These are phyloP conservation scores for Engystomops pustulosus DNA, from an alignment of 2,113 vertebrate genomes.

Conservation along the genomic window DNA sequence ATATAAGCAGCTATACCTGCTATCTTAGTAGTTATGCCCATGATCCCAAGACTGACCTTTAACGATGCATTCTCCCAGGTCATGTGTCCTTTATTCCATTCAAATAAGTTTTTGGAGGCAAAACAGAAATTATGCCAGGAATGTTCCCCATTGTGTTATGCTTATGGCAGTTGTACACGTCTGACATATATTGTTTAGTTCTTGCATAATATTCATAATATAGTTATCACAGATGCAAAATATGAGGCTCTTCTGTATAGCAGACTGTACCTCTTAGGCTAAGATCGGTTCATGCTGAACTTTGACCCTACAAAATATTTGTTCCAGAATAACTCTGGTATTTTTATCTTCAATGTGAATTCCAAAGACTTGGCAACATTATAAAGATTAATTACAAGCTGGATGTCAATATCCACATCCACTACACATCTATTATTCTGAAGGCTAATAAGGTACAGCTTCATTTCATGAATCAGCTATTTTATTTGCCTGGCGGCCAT, in stretches of 20 bases:
- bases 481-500: too few relatives aligned
- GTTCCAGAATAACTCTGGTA: slow-evolving; percentile 44
- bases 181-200: background rate
- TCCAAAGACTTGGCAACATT: slow-evolving; percentile 39
- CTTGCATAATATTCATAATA: background rate
- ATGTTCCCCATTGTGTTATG: background rate
- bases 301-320: slow-evolving; percentile 44
- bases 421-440: background rate
- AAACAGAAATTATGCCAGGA: background rate
- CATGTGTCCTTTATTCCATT: background rate
- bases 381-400: slow-evolving; percentile 45
- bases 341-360: slow-evolving; percentile 51
- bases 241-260: background rate
- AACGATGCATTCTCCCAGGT: background rate
- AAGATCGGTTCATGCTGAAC: slow-evolving; percentile 21
- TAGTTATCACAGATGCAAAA: background rate
- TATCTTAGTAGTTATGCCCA: too few relatives aligned
- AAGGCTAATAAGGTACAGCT: too few relatives aligned
- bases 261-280: background rate
- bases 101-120: background rate
- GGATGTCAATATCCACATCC: background rate
- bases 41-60: background rate
- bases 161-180: background rate
- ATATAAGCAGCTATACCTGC: too few relatives aligned
- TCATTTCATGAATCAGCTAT: too few relatives aligned